Evolutionary conservation across 2,797 vertebrate species (phyloP).

Genomic region (Enteromius afrohamiltoni): DNA sequence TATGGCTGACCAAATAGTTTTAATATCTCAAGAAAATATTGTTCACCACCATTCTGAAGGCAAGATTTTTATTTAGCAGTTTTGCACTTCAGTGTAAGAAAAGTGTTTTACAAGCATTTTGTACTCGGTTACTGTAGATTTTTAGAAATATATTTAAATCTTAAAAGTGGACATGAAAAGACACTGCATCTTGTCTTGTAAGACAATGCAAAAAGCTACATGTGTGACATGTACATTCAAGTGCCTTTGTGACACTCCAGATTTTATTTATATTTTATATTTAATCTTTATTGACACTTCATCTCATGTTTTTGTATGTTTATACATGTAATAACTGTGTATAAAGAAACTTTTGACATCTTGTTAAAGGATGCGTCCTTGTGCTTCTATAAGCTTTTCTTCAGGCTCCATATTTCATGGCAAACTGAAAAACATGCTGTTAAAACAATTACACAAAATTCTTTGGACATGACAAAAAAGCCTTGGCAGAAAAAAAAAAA

Average conservation of each 20-base stretch:
- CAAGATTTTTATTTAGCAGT: slow-evolving; percentile 25
- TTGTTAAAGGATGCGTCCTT: slow-evolving; percentile 28
- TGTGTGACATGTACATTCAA: slow-evolving; percentile 28
- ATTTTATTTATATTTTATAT: slow-evolving; percentile 55
- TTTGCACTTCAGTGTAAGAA: slow-evolving; percentile 26
- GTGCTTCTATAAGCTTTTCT: slow-evolving; percentile 16
- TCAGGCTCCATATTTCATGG: neutral
- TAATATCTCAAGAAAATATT: slow-evolving; percentile 29
- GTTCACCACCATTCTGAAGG: slow-evolving; percentile 22
- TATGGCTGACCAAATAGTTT: neutral
- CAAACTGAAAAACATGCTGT: neutral
- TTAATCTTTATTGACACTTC: slow-evolving; percentile 46
- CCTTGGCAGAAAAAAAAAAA: neutral
- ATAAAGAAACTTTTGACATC: slow-evolving; percentile 50
- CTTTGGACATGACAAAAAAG: neutral
- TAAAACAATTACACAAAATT: neutral
- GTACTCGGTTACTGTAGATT: slow-evolving; percentile 40
- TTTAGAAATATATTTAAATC: slow-evolving; percentile 20
- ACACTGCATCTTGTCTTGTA: slow-evolving; percentile 11
- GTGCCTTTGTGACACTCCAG: slow-evolving; percentile 32
- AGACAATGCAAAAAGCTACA: slow-evolving; percentile 18
- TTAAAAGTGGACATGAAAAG: slow-evolving; percentile 34
- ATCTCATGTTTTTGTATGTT: slow-evolving; percentile 28
- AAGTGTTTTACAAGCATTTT: slow-evolving; percentile 16
- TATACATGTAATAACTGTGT: slow-evolving; percentile 46